Percentiles rank a stretch among this genome's conserved stretches.
Conservation (phyloP, 2,113 vertebrate species). For the Opisthocomus hoazin region DNA sequence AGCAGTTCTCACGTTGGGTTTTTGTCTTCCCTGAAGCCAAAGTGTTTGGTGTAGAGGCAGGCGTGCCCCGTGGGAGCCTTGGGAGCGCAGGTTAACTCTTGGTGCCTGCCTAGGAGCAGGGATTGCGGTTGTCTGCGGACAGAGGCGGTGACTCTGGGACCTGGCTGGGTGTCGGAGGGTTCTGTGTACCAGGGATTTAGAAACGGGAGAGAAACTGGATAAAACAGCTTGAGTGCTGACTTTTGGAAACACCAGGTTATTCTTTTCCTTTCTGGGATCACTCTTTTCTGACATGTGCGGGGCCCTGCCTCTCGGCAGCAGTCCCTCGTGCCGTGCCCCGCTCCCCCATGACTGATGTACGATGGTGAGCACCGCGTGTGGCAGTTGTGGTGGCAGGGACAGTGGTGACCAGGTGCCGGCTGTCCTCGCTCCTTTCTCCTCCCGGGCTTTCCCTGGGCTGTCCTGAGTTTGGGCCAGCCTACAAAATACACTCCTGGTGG, state of each 20-base stretch:
- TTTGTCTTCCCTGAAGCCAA: not conserved
- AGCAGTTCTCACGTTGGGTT: rapidly evolving
- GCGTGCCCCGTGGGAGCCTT: rapidly evolving
- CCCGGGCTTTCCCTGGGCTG: not conserved
- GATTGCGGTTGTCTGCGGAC: not conserved
- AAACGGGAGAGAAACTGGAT: not conserved
- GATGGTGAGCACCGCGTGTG: rapidly evolving
- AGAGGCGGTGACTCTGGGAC: not conserved
- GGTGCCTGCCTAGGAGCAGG: not conserved
- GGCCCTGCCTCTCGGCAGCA: not conserved
- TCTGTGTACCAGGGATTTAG: not conserved
- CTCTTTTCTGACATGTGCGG: not conserved
- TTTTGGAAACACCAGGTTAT: not conserved
- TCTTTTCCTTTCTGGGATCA: not conserved
- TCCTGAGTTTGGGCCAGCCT: not conserved
- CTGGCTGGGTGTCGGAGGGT: not conserved
- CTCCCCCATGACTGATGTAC: rapidly evolving
- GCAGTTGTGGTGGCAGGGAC: rapidly evolving
- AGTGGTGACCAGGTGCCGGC: not conserved
- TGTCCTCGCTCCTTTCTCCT: not conserved
- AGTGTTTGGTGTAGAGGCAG: not conserved
- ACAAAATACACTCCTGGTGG: not conserved
- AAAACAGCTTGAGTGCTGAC: not conserved
- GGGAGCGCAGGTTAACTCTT: not conserved
- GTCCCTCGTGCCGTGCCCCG: rapidly evolving